These are phyloP conservation scores for Octopus bimaculoides DNA, from an alignment of 1,140 invertebrate species.

Conservation along the genomic window DNA sequence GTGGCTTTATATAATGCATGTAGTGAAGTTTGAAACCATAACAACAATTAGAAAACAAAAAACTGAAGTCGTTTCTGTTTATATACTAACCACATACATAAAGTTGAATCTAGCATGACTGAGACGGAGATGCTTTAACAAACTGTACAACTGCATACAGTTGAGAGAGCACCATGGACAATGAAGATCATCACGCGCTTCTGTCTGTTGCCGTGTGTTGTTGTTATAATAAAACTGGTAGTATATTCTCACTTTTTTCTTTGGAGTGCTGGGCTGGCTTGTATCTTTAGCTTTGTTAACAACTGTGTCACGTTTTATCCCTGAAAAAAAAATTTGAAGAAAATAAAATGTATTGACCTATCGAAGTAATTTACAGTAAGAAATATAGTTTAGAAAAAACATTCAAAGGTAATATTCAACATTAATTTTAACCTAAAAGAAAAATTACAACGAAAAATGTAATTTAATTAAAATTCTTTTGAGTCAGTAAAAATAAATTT, in stretches of 20 bases:
- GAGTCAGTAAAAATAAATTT: too few relatives aligned
- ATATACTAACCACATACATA: constrained; percentile 75
- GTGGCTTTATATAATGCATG: too few relatives aligned
- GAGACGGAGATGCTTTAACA: constrained; percentile 89
- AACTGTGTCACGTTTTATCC: constrained; percentile 14
- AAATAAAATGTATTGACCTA: not conserved
- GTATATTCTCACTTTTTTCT: constrained; percentile 69
- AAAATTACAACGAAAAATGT: too few relatives aligned
- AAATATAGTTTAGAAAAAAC: too few relatives aligned
- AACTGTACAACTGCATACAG: constrained; percentile 80
- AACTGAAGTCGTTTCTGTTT: too few relatives aligned
- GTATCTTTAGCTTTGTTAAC: constrained; percentile 27
- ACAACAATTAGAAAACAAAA: too few relatives aligned
- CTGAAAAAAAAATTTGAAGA: constrained; percentile 13
- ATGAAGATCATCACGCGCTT: constrained; percentile 84
- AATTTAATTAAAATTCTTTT: too few relatives aligned
- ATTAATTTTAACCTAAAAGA: too few relatives aligned
- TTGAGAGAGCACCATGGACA: constrained; percentile 95
- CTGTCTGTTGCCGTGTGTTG: constrained; percentile 90
- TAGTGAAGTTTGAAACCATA: too few relatives aligned
- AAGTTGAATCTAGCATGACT: constrained; percentile 93
- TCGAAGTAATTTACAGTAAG: not conserved
- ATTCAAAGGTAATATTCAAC: too few relatives aligned
- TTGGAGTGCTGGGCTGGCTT: constrained; percentile 32
- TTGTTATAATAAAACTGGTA: constrained; percentile 97